Conservation (phyloP, 2,888 invertebrate species). For the Entomobrya multifasciata region DNA sequence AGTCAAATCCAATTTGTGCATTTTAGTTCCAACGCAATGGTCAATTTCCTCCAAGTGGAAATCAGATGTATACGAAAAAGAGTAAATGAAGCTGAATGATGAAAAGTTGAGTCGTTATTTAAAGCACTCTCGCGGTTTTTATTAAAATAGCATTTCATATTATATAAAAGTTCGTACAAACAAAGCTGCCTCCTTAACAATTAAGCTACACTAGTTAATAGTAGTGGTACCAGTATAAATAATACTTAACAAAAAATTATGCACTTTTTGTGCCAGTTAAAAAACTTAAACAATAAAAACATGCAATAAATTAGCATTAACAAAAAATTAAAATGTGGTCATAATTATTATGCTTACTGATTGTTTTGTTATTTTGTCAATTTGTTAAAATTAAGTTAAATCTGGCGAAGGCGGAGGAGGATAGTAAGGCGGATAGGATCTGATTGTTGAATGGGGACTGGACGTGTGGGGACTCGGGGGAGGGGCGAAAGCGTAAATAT, state of each 20-base stretch:
- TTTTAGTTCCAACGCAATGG: slow-evolving; percentile 20
- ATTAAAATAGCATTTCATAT: slow-evolving; percentile 43
- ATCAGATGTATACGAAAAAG: too few relatives aligned
- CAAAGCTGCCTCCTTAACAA: neutral
- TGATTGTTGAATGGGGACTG: slow-evolving; percentile 78
- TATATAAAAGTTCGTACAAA: neutral
- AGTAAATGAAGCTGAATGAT: neutral
- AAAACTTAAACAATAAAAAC: neutral
- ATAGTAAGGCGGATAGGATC: slow-evolving; percentile 74
- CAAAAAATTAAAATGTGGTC: too few relatives aligned
- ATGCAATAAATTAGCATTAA: neutral
- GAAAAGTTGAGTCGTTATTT: neutral
- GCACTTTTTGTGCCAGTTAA: neutral
- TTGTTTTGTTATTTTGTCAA: slow-evolving; percentile 37
- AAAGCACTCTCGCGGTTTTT: slow-evolving; percentile 53
- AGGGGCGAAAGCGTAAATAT: slow-evolving; percentile 82
- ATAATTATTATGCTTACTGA: neutral
- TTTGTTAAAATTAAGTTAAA: too few relatives aligned
- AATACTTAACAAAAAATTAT: neutral
- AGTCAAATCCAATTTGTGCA: neutral
- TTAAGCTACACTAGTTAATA: neutral
- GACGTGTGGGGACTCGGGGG: slow-evolving; percentile 78
- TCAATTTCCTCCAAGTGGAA: slow-evolving; percentile 49
- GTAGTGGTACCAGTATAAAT: neutral
- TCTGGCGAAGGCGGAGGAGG: slow-evolving; percentile 77